phyloP scores from a whole-genome alignment of 2,113 vertebrate species.

The Romanogobio albipinnatus region DNA sequence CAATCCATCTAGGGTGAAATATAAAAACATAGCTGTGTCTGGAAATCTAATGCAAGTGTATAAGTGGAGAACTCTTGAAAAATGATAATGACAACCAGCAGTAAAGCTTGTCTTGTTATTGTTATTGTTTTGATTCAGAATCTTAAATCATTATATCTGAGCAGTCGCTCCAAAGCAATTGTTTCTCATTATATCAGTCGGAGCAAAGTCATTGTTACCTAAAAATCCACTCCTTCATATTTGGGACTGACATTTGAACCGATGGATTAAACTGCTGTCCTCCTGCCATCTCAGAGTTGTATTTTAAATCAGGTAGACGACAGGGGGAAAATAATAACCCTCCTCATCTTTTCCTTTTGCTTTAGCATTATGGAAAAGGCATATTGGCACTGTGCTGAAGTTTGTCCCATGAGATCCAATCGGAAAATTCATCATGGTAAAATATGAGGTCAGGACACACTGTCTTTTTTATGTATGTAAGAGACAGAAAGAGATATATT shows the following conservation, averaged over 20 bases:
- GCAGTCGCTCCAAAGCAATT: not conserved
- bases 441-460: slow-evolving; percentile 28
- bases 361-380: slow-evolving; percentile 53
- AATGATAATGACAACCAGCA: not conserved
- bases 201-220: not conserved
- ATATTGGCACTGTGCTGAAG: slow-evolving; percentile 29
- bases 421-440: slow-evolving; percentile 58
- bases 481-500: not conserved
- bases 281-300: slow-evolving; percentile 4
- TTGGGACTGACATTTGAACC: slow-evolving; percentile 23
- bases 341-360: slow-evolving; percentile 51
- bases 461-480: not conserved
- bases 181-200: too few species aligned
- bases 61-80: slow-evolving; percentile 7
- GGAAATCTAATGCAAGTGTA: slow-evolving; percentile 46
- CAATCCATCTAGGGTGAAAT: slow-evolving; percentile 32
- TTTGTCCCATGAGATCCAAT: slow-evolving; percentile 31
- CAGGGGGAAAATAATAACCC: slow-evolving; percentile 37
- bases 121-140: not conserved
- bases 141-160: not conserved
- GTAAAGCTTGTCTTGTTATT: not conserved
- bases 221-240: not conserved
- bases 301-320: slow-evolving; percentile 37
- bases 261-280: not conserved
- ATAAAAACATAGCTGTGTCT: slow-evolving; percentile 39